Evolutionary conservation across 2,797 vertebrate species (phyloP).

Genomic region (Halcyon badia): DNA sequence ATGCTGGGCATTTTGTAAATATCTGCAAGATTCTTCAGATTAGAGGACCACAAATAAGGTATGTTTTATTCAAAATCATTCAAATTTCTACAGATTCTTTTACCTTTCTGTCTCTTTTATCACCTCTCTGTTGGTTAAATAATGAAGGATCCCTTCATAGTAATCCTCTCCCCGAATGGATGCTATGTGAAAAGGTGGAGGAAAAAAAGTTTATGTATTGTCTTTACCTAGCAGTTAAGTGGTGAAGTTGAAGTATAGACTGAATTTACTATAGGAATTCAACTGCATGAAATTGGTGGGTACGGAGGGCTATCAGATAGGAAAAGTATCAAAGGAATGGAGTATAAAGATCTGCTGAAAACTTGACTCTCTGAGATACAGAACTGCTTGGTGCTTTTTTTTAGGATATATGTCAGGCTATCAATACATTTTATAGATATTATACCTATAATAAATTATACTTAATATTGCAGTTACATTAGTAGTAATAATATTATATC

Average conservation of each 20-base stretch:
- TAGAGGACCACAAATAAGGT: background rate
- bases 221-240: background rate
- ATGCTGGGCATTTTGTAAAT: background rate
- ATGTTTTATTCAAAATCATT: background rate
- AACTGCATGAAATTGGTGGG: background rate
- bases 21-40: background rate
- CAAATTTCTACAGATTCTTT: background rate
- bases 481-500: background rate
- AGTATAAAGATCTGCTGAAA: background rate
- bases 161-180: background rate
- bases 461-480: background rate
- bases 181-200: background rate
- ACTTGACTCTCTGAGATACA: background rate
- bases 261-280: background rate
- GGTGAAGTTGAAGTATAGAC: background rate
- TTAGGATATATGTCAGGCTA: background rate
- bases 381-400: background rate
- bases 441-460: too few species aligned
- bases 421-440: background rate
- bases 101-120: background rate
- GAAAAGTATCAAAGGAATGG: background rate
- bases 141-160: background rate
- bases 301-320: too few species aligned
- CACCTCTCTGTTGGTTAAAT: background rate
- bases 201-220: background rate